These are phyloP conservation scores for Dufourea novaeangliae DNA, from an alignment of 1,140 invertebrate genomes.

Conservation along the genomic window DNA sequence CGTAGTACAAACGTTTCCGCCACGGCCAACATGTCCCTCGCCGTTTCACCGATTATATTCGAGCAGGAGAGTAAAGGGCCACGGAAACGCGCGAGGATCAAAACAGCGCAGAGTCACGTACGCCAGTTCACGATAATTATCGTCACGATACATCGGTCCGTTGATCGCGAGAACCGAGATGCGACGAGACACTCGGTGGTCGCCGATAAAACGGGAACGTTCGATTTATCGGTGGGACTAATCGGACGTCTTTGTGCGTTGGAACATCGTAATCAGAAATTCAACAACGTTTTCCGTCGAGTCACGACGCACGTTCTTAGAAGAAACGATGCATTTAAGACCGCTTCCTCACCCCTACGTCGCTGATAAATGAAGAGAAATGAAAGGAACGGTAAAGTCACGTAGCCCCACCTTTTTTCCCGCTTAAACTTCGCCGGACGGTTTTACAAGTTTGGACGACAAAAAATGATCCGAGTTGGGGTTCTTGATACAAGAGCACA, in stretches of 20 bases:
- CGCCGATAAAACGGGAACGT: no score
- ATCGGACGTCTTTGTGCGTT: no score
- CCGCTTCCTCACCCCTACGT: no score
- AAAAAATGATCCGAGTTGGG: background rate
- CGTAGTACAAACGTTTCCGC: conserved; percentile 35
- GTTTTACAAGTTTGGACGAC: background rate
- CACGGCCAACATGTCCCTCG: conserved; percentile 11
- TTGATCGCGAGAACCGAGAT: no score
- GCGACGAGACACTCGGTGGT: no score
- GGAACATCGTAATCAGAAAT: no score
- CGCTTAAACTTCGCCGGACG: background rate
- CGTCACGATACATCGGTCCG: background rate
- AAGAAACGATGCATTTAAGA: no score
- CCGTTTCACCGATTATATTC: conserved; percentile 33
- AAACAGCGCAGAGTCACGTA: background rate
- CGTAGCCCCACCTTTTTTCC: conserved; percentile 5
- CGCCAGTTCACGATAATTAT: conserved; percentile 3
- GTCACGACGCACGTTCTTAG: no score
- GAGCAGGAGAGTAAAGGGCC: conserved; percentile 8
- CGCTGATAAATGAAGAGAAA: background rate
- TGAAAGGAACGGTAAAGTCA: background rate
- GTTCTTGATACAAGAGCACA: background rate
- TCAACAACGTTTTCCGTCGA: no score
- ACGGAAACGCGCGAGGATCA: background rate
- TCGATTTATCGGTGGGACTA: no score